These are phyloP conservation scores for Monopterus albus DNA, from an alignment of 2,113 vertebrate genomes.

Conservation along the genomic window DNA sequence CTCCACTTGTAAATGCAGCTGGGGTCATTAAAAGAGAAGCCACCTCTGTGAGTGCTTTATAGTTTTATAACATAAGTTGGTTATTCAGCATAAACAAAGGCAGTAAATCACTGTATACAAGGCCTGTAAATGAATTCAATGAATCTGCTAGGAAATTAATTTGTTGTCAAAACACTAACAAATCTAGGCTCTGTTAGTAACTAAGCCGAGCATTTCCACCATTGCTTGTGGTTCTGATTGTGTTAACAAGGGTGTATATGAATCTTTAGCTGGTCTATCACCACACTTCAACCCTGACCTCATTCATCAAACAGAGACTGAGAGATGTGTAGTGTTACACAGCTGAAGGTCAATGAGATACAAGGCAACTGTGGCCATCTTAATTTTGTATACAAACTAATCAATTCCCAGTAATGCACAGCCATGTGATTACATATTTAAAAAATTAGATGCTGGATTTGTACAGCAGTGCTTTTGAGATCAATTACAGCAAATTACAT, in stretches of 20 bases:
- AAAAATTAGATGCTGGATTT: constrained; percentile 26
- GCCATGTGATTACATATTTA: constrained; percentile 29
- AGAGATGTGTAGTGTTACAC: neutral
- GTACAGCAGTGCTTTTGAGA: constrained; percentile 27
- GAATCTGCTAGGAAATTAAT: neutral
- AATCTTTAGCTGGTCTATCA: constrained; percentile 50
- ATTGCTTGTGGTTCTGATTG: neutral
- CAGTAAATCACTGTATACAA: constrained; percentile 19
- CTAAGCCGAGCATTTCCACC: constrained; percentile 13
- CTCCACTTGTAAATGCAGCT: neutral
- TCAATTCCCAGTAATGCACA: neutral
- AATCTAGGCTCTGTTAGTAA: neutral
- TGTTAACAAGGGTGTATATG: constrained; percentile 22
- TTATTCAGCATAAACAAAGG: neutral
- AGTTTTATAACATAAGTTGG: neutral
- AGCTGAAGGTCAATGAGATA: constrained; percentile 32
- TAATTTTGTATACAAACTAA: constrained; percentile 38
- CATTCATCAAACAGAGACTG: constrained; percentile 48
- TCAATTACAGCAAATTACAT: constrained; percentile 41
- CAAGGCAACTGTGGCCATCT: neutral
- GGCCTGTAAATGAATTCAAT: neutral
- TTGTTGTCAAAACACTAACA: neutral
- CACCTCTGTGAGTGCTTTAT: neutral
- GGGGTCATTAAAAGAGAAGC: neutral
- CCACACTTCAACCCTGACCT: constrained; percentile 7